These are phyloP conservation scores for Dipodomys spectabilis DNA, from an alignment of 2,113 vertebrate species.

Conservation along the genomic window DNA sequence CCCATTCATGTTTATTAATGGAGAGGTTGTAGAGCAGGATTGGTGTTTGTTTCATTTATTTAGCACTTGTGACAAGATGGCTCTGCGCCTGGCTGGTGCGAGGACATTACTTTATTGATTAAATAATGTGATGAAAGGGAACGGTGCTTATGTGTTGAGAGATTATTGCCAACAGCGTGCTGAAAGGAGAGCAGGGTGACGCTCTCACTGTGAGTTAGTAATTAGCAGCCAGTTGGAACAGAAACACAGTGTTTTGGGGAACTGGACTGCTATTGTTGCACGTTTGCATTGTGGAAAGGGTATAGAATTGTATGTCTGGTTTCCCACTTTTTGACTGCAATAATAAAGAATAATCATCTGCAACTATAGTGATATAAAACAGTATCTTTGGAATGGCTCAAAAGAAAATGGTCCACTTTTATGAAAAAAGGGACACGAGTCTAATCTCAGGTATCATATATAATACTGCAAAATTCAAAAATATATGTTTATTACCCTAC, in stretches of 20 bases:
- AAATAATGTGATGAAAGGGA: conserved; percentile 88
- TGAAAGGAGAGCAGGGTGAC: conserved; percentile 84
- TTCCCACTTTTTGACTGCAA: conserved; percentile 27
- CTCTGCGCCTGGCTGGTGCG: conserved; percentile 77
- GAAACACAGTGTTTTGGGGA: conserved; percentile 77
- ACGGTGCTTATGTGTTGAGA: conserved; percentile 85
- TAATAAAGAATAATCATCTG: conserved; percentile 42
- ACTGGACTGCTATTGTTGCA: conserved; percentile 35
- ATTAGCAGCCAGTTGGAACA: conserved; percentile 81
- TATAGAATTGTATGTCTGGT: not conserved
- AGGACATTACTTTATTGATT: conserved; percentile 88
- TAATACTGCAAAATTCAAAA: conserved; percentile 36
- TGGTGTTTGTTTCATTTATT: conserved; percentile 84
- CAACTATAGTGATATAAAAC: conserved; percentile 30
- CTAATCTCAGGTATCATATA: conserved; percentile 22
- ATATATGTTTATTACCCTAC: not conserved
- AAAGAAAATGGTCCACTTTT: conserved; percentile 59
- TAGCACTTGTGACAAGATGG: conserved; percentile 81
- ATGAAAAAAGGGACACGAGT: conserved; percentile 37
- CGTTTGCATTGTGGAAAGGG: conserved; percentile 43
- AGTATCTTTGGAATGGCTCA: conserved; percentile 46
- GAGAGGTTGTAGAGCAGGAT: conserved; percentile 39
- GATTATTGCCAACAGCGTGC: conserved; percentile 87
- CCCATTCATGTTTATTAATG: conserved; percentile 66
- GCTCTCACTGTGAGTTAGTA: conserved; percentile 80